Evolutionary conservation across 1,140 invertebrate genomes (phyloP).

Genomic region (Pemphigus obesinymphae): DNA sequence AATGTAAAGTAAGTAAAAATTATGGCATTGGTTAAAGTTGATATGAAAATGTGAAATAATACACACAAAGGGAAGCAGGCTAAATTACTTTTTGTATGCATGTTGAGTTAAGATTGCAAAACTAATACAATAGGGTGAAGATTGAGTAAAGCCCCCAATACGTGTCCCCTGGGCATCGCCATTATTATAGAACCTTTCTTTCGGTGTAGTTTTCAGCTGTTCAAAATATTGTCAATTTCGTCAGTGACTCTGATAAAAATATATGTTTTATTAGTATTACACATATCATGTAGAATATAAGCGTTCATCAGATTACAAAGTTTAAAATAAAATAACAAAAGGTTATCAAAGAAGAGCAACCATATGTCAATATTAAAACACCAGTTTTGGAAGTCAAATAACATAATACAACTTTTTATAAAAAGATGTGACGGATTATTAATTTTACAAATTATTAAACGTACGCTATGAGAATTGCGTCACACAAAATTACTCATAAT

Average conservation of each 20-base stretch:
- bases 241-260: not conserved
- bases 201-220: constrained; percentile 6
- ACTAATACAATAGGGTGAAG: constrained; percentile 33
- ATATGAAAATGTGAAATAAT: not conserved
- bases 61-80: not conserved
- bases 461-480: too few species aligned
- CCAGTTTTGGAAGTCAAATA: too few species aligned
- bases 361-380: too few species aligned
- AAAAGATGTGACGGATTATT: too few species aligned
- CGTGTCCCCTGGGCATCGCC: not conserved
- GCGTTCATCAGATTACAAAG: constrained; percentile 4
- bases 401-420: too few species aligned
- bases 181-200: constrained; percentile 16
- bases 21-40: not conserved
- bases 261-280: not conserved
- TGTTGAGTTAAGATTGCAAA: constrained; percentile 23
- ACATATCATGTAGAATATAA: not conserved
- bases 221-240: constrained; percentile 23
- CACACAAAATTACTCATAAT: too few species aligned
- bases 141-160: constrained; percentile 1
- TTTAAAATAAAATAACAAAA: not conserved
- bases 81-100: constrained; percentile 29
- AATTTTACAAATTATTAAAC: too few species aligned
- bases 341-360: not conserved
- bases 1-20: constrained; percentile 7